These are phyloP conservation scores for Pseudobourletiella spinata DNA, from an alignment of 1,140 invertebrate species.

Conservation along the genomic window DNA sequence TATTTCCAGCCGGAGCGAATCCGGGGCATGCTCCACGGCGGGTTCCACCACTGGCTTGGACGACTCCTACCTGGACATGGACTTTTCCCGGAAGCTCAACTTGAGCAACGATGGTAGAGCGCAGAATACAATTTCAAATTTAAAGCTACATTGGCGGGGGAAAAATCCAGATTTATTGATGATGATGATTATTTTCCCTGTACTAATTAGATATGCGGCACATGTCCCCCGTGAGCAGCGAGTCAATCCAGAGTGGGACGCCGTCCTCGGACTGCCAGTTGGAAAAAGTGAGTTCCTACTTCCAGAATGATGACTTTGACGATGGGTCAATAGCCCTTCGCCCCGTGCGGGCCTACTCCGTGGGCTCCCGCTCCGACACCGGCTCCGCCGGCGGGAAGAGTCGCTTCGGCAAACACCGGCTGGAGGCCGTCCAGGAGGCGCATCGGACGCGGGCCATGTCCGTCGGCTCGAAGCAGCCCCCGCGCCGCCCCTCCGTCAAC, in stretches of 20 bases:
- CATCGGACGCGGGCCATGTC: slow-evolving; percentile 24
- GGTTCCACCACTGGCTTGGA: slow-evolving; percentile 31
- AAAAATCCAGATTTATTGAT: no score
- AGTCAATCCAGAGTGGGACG: slow-evolving; percentile 63
- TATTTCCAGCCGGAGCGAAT: slow-evolving; percentile 28
- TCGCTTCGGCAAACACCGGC: slow-evolving; percentile 25
- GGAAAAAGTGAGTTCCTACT: slow-evolving; percentile 56
- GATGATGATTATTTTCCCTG: no score
- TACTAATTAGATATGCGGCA: slow-evolving; percentile 34
- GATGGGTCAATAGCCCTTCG: slow-evolving; percentile 46
- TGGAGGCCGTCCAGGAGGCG: slow-evolving; percentile 25
- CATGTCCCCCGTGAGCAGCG: slow-evolving; percentile 52
- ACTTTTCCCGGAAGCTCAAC: slow-evolving; percentile 31
- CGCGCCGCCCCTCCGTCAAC: background rate
- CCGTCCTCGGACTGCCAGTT: slow-evolving; percentile 53
- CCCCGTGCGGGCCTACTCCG: slow-evolving; percentile 70
- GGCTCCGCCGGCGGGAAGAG: slow-evolving; percentile 16
- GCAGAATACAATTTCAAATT: background rate
- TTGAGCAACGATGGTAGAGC: slow-evolving; percentile 35
- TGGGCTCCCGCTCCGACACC: slow-evolving; percentile 64
- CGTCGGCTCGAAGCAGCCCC: slow-evolving; percentile 23
- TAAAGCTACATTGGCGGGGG: background rate
- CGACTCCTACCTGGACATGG: slow-evolving; percentile 35
- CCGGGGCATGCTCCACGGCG: slow-evolving; percentile 27
- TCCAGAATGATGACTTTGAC: slow-evolving; percentile 49